These are phyloP conservation scores for Bactericera cockerelli DNA, from an alignment of 1,140 invertebrate species.

Conservation along the genomic window DNA sequence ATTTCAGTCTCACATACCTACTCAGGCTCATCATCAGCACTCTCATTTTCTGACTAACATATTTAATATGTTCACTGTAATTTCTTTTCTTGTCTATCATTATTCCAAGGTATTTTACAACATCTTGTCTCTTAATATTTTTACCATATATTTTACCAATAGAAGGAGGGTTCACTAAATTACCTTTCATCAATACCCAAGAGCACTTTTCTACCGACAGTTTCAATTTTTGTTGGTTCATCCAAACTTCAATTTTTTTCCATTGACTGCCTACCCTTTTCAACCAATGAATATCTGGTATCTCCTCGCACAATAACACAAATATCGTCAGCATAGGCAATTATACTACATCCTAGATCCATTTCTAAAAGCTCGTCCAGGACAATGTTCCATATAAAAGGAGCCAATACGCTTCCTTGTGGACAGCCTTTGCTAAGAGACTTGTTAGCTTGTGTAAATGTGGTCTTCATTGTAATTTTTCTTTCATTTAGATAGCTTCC, in stretches of 20 bases:
- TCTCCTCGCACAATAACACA: background rate
- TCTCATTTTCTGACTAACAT: background rate
- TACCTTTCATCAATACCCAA: background rate
- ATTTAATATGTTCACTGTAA: background rate
- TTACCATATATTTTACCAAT: slow-evolving; percentile 2
- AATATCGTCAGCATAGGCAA: slow-evolving; percentile 7
- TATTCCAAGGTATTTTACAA: background rate
- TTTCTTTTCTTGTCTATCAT: slow-evolving; percentile 1
- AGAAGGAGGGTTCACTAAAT: background rate
- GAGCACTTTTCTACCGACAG: background rate
- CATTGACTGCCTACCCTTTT: background rate
- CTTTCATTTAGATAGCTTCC: background rate
- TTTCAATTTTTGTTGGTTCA: background rate
- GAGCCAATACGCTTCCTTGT: background rate
- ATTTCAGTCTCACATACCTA: background rate
- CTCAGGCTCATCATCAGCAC: background rate
- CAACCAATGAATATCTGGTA: background rate
- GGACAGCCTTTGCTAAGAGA: background rate
- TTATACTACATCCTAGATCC: background rate
- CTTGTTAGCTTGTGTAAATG: background rate
- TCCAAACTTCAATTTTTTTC: background rate
- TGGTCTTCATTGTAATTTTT: background rate
- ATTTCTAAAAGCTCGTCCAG: background rate
- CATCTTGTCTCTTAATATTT: background rate
- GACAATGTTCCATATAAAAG: background rate